These are phyloP conservation scores for Hesperia comma DNA, from an alignment of 2,888 invertebrate species.

Conservation along the genomic window DNA sequence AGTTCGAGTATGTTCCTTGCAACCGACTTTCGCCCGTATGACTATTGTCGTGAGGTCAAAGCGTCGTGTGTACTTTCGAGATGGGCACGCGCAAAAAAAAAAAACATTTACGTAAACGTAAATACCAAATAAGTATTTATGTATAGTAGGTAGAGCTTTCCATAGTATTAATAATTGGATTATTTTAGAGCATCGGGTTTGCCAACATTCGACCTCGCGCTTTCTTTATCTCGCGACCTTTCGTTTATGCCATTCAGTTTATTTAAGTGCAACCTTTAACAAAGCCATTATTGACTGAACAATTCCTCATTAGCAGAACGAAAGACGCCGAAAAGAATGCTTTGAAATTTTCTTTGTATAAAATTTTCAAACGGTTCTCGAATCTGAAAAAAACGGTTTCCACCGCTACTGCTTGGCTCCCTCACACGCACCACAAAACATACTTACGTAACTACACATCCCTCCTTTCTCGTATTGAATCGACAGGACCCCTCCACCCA, in stretches of 20 bases:
- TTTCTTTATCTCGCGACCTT: conserved; percentile 25
- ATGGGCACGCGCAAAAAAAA: too few species aligned
- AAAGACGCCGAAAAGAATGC: conserved; percentile 24
- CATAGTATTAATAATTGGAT: conserved; percentile 16
- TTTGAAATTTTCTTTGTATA: conserved; percentile 34
- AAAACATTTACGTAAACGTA: too few species aligned
- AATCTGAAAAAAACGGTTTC: conserved; percentile 40
- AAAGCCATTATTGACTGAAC: conserved; percentile 22
- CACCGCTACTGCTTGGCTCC: conserved; percentile 42
- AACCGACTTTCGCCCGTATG: too few species aligned
- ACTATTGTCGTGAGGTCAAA: too few species aligned
- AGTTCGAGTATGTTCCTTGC: too few species aligned
- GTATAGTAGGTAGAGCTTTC: neutral
- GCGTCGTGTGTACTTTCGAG: too few species aligned
- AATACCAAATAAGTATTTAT: too few species aligned
- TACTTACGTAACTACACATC: conserved; percentile 74
- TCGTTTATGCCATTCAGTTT: conserved; percentile 17
- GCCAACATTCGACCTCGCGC: conserved; percentile 22
- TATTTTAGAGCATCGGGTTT: neutral
- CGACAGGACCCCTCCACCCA: conserved; percentile 61
- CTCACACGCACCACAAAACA: conserved; percentile 72
- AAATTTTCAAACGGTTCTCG: conserved; percentile 39
- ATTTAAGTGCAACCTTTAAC: conserved; percentile 28
- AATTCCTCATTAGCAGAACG: conserved; percentile 31
- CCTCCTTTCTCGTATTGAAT: conserved; percentile 75